Conservation (phyloP, 2,113 vertebrate species). For the Tachuris rubrigastra region DNA sequence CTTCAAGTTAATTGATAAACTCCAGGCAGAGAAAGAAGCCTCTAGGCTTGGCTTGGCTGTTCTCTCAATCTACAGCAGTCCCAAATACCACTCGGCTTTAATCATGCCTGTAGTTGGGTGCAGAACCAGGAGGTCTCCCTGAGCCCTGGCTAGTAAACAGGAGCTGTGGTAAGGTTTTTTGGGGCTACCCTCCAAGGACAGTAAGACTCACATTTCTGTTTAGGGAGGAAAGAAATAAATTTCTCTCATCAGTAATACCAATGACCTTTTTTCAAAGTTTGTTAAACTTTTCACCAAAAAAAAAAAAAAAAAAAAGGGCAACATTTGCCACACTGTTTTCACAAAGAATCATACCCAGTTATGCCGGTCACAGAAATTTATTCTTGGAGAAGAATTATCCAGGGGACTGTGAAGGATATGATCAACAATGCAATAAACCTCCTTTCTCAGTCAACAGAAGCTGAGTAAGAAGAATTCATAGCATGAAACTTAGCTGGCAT, state of each 20-base stretch:
- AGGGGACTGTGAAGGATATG: not conserved
- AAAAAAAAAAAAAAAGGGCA: not conserved
- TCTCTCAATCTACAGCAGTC: constrained; percentile 25
- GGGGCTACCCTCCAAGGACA: not conserved
- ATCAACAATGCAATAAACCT: not conserved
- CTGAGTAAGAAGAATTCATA: not conserved
- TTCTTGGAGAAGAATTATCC: not conserved
- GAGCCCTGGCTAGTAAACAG: not conserved
- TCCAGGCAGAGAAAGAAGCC: constrained; percentile 60
- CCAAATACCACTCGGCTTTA: not conserved
- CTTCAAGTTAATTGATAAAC: constrained; percentile 62
- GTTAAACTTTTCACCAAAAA: not conserved
- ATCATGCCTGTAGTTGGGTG: not conserved
- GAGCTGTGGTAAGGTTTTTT: not conserved
- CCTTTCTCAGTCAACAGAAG: not conserved
- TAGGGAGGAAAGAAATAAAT: not conserved
- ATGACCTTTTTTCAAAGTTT: not conserved
- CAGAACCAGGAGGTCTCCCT: not conserved
- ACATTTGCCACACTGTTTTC: not conserved
- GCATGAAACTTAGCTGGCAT: not conserved
- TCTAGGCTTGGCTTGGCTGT: constrained; percentile 51
- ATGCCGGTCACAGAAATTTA: not conserved
- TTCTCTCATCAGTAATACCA: not conserved
- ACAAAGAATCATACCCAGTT: not conserved
- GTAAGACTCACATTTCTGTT: not conserved